A percentile compares a stretch with the other conserved stretches of the same genome.
Conservation (phyloP, 2,888 invertebrate species). For the Aphodius sticticus region DNA sequence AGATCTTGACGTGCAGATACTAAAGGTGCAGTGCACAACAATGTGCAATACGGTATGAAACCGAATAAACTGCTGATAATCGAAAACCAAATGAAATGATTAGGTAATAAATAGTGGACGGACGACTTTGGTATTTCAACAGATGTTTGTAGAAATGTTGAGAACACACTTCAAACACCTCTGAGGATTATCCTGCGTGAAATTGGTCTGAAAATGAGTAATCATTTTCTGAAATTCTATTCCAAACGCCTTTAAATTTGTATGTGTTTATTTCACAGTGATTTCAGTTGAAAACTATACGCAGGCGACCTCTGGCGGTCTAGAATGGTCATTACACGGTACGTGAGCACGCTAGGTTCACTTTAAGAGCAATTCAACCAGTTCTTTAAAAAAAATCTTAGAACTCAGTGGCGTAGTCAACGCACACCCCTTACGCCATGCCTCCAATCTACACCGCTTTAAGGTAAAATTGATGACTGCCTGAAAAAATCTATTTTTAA, state of each 20-base stretch:
- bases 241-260: neutral
- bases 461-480: too few species aligned
- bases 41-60: too few species aligned
- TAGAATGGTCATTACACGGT: conserved; percentile 22
- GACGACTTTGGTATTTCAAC: neutral
- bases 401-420: neutral
- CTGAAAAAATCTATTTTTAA: too few species aligned
- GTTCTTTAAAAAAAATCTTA: neutral
- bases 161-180: neutral
- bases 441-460: too few species aligned
- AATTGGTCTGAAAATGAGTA: conserved; percentile 17
- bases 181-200: conserved; percentile 6
- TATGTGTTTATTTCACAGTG: conserved; percentile 4
- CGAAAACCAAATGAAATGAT: too few species aligned
- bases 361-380: neutral
- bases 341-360: conserved; percentile 13
- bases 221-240: conserved; percentile 16
- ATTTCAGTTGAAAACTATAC: conserved; percentile 7
- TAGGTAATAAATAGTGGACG: too few species aligned
- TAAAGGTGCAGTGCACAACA: too few species aligned
- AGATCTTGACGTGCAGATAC: too few species aligned
- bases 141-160: neutral
- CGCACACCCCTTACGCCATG: neutral
- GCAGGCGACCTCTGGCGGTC: conserved; percentile 16
- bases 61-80: too few species aligned